A percentile compares a stretch with the other conserved stretches of the same genome.
Conservation (phyloP, 92 coral and sea anemone species). For the Zoanthus sansibaricus region DNA sequence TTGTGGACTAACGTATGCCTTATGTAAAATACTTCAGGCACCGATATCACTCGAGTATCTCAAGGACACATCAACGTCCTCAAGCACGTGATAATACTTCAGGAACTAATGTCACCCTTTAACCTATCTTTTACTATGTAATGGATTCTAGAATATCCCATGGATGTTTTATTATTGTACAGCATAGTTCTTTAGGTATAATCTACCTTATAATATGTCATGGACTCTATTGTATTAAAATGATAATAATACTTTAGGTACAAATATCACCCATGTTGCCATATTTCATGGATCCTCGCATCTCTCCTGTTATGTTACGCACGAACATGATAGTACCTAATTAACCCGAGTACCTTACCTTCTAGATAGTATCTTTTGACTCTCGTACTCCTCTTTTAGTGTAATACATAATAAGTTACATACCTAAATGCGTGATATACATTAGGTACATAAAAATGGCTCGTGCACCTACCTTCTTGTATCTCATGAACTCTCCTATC, state of each 20-base stretch:
- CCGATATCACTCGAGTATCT: too few species aligned
- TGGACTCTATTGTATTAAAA: too few species aligned
- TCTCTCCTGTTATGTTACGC: constrained; percentile 73
- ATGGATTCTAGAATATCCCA: too few species aligned
- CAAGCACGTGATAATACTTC: too few species aligned
- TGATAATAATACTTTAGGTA: too few species aligned
- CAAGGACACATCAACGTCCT: too few species aligned
- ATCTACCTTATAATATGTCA: too few species aligned
- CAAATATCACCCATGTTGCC: constrained; percentile 52
- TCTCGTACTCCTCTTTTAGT: constrained; percentile 38
- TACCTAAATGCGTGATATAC: constrained; percentile 62
- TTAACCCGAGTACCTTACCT: constrained; percentile 8
- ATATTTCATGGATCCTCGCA: constrained; percentile 70
- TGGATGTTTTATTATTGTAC: too few species aligned
- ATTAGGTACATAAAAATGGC: background rate
- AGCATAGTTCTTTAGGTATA: too few species aligned
- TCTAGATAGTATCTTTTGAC: constrained; percentile 7
- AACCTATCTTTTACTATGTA: too few species aligned
- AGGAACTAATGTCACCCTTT: too few species aligned
- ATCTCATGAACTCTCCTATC: background rate
- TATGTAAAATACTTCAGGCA: background rate
- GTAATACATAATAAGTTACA: too few species aligned
- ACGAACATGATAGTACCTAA: background rate
- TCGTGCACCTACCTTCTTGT: constrained; percentile 8
- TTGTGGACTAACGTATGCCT: background rate